Evolutionary conservation across 2,888 invertebrate genomes (phyloP), one percentile per base, ranked within the genome.

Genomic region (Vanessa cardui): DNA sequence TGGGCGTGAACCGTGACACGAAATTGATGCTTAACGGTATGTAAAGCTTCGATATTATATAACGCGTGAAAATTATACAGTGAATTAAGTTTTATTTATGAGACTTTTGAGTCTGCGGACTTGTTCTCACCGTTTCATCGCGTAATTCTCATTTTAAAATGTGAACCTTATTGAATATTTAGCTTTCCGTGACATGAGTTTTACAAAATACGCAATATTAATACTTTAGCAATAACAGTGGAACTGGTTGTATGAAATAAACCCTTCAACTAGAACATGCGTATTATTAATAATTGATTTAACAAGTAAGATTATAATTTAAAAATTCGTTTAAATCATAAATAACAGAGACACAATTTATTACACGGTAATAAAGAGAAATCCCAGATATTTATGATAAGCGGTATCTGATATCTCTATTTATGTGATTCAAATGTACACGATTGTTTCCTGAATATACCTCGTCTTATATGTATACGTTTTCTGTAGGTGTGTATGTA

Each of bases 241-340:
- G 18, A 66, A 66, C 52, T 56, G 33, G 46, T 66, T 47, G 18
- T 56, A 18, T 60, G 20, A 65, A 54, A 66, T 61, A 66, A 47
- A 66, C 60, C 47, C 4, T 47, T 31, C 31, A 54, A 26, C 33
- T 65, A 56, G 39, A 39, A 39, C 39, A 39, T 39, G 12, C 12
- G 39, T 39, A 39, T 39, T 39, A 39, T 12, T 39, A 12, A 39
- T 12, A 39, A 39, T 39, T 39, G 9, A 12, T 12, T 39, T 39
- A 39, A 39, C 9, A 39, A 39, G 12, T 39, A 39, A 39, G 12
- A 39, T 12, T 39, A 39, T 39, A 39, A 4, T 39, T 39, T 8
- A 12, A 0, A 12, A 39, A 39, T 39, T 3, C 12, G 12, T 12
- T 39, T 39, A 39, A 39, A 39, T 39, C 39, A 39, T 39, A 12